A percentile compares a stretch with the other conserved stretches of the same genome.
Conservation (phyloP, 37 sponge, comb jelly and placozoan species). For the Sycon ciliatum region DNA sequence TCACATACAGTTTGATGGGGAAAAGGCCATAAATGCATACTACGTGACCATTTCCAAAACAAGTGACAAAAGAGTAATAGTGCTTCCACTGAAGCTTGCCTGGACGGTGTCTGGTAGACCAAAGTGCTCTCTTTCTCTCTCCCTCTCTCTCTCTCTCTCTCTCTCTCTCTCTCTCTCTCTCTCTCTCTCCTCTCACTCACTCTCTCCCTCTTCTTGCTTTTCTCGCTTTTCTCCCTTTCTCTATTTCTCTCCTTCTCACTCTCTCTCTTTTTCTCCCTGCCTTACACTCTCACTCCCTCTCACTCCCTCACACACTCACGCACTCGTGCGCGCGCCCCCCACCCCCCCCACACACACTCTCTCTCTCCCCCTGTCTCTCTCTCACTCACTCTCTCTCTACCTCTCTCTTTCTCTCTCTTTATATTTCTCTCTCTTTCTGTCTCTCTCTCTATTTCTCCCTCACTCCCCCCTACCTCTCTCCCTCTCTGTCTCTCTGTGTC, state of each 20-base stretch:
- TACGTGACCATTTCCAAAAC: no score
- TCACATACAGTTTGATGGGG: no score
- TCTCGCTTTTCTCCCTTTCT: constrained; percentile 35
- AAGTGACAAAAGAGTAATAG: no score
- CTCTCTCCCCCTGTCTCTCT: constrained; percentile 11
- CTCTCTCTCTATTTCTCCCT: not conserved
- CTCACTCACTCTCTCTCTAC: not conserved
- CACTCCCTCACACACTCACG: not conserved
- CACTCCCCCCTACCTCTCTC: not conserved
- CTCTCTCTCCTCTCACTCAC: not conserved
- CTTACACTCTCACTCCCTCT: constrained; percentile 20
- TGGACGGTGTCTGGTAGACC: no score
- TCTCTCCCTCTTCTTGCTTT: not conserved
- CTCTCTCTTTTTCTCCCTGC: not conserved
- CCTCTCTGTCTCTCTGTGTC: not conserved
- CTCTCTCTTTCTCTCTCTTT: constrained; percentile 16
- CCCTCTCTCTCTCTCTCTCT: not conserved
- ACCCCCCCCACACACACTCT: not conserved
- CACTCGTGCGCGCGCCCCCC: constrained; percentile 5
- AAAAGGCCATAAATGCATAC: no score
- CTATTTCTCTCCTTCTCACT: constrained; percentile 35
- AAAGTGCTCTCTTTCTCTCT: not conserved
- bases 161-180: not conserved
- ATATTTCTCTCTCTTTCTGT: constrained; percentile 10
- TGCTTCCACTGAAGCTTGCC: no score